Base-by-base conservation (phyloP, 2,797 vertebrate genomes). In the Anableps anableps region DNA sequence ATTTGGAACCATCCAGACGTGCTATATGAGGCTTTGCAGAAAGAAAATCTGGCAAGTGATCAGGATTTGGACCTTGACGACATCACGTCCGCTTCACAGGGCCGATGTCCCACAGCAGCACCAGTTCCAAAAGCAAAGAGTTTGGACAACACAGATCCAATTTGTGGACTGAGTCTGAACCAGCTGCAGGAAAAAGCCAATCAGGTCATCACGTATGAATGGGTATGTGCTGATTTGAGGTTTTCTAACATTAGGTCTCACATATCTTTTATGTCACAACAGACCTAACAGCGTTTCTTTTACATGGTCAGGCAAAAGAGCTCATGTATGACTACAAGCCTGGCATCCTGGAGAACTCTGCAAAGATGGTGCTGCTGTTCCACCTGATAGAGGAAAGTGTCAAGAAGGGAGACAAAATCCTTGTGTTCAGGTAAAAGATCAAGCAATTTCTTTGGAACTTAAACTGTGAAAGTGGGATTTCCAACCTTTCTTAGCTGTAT, bases 1-100 rank as follows among this genome's bases (percentile, higher is more conserved):
- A 99, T 99, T 76, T 99, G 98, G 98, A 99, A 99, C 90, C 98
- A 99, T 87, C 97, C 98, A 2, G 98, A 99, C n/a, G 97, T 99
- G 66, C 93, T 99, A 7, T 98, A 97, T 26, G 98, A 99, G 93
- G 96, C 98, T 74, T 92, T 99, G 73, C 97, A 99, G 92, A 99
- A 99, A 91, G 97, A 99, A 87, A 99, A 95, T 92, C 89, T 99
- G 89, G 95, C 97, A 72, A 99, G 95, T 0, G 98, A 99, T 83
- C 98, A 99, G 90, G 98, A 99, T 90, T 91, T 99, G 29, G 98
- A 99, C 80, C 96, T 99, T 51, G 98, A 99, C 80, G 98, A 99
- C 91, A 94, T 99, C 80, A 94, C 96, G 83, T 95, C 97, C 80
- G 87, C 96, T 5, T 96, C 96, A 85, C 94, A 95, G 62, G 93